Evolutionary conservation across 2,113 vertebrate genomes (phyloP), one percentile per base, ranked within the genome.

Genomic region (Hucho hucho): DNA sequence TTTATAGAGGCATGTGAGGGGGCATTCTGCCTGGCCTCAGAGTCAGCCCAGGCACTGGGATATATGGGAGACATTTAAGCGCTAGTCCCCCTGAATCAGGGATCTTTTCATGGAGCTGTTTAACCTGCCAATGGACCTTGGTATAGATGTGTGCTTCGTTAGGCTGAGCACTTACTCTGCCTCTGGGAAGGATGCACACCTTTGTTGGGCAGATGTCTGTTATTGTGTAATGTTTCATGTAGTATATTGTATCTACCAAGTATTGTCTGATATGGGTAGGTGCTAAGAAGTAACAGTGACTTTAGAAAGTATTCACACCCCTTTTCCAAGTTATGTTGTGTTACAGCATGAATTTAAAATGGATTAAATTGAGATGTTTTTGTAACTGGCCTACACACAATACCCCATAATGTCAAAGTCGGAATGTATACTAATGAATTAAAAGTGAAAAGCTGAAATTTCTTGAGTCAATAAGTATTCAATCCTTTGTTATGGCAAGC

Each of bases 1-100:
- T 73, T 81, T 73, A 79, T 79, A 47, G 69, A 24, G 63, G 32
- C 37, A 24, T 78, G 71, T 61, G 67, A 64, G 59, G 59, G 70
- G 37, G 64, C 49, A 63, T 58, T 75, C 66, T 84, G 28, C 69
- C 43, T 37, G 24, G 64, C 25, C 61, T 69, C 61, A 73, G 56
- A 79, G 70, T 24, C 26, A 61, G 58, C 70, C 9, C 75, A 24
- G 56, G 53, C 49, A 53, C 49, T 18, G 1, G 16, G 49, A 18
- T 11, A n/a, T 24, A 70, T 53, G 64, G 12, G 22, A 46, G 61
- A 75, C 29, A 46, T 78, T 75, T 72, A 12, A 72, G 6, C 14
- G 3, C 3, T 22, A 49, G 61, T 61, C 56, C 47, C 7, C 49
- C 32, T 18, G 24, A 37, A 69, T n/a, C 64, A 43, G 26, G 49